Evolutionary conservation across 2,113 vertebrate species (phyloP).

Genomic region (Nycticryphes semicollaris): DNA sequence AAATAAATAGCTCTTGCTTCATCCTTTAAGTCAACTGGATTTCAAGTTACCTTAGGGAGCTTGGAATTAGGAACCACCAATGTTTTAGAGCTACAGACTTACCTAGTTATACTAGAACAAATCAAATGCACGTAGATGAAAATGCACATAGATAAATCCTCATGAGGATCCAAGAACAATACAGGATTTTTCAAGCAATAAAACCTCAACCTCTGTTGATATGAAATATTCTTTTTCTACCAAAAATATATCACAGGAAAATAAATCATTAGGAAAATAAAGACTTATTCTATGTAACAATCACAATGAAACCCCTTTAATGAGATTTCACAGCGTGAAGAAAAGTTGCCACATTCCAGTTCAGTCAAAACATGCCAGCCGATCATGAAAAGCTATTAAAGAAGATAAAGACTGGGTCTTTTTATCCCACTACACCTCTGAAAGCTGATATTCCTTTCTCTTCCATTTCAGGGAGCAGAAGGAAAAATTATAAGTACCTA

Average conservation of each 20-base stretch:
- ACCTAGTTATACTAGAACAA: background rate
- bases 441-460: constrained; percentile 9
- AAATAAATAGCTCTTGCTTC: constrained; percentile 6
- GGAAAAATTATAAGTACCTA: background rate
- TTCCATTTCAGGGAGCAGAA: background rate
- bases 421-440: background rate
- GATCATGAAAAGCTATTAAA: constrained; percentile 38
- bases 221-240: background rate
- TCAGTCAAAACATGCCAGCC: constrained; percentile 60
- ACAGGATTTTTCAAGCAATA: background rate
- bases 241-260: background rate
- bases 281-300: background rate
- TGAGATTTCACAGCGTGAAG: constrained; percentile 23
- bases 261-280: constrained; percentile 40
- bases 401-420: background rate
- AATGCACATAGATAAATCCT: background rate
- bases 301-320: constrained; percentile 23
- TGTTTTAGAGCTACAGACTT: background rate
- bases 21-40: constrained; percentile 24
- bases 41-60: background rate
- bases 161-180: background rate
- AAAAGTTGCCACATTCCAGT: constrained; percentile 1
- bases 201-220: background rate
- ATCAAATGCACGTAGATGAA: background rate
- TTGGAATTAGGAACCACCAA: background rate